These are phyloP conservation scores for Zaprionus tsacasi DNA, from an alignment of 1,140 invertebrate species.

Conservation along the genomic window DNA sequence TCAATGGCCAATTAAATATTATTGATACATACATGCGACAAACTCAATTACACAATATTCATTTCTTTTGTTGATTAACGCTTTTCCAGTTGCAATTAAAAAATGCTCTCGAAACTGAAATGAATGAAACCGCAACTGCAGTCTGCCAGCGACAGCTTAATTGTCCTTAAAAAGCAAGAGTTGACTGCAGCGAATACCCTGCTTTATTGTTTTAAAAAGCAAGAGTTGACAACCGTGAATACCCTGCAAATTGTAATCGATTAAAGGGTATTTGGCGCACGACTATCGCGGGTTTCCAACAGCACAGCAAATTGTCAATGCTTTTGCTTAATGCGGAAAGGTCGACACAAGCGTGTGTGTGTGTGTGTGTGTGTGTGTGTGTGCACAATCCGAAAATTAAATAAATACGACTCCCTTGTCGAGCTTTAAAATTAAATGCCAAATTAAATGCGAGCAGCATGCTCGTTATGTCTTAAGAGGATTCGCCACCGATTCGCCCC, in stretches of 20 bases:
- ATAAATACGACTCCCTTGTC: conserved; percentile 45
- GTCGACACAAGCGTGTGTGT: conserved; percentile 2
- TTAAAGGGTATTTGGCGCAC: background rate
- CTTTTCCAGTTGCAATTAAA: background rate
- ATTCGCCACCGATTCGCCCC: background rate
- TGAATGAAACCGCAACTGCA: background rate
- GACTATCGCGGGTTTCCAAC: background rate
- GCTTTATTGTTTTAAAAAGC: background rate
- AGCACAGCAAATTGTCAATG: conserved; percentile 11
- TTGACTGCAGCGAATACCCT: background rate
- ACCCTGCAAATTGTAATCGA: background rate
- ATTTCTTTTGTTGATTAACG: conserved; percentile 4
- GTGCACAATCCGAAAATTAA: conserved; percentile 44
- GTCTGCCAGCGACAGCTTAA: background rate
- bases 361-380: background rate
- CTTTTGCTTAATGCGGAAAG: conserved; percentile 14
- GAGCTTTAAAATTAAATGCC: conserved; percentile 33
- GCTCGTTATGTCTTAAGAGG: conserved; percentile 23
- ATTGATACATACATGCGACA: conserved; percentile 36
- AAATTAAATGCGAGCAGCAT: conserved; percentile 13
- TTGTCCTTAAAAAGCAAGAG: background rate
- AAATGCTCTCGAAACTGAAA: background rate
- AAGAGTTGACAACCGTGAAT: background rate
- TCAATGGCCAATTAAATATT: conserved; percentile 46
- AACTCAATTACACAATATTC: conserved; percentile 20